Base-by-base conservation (phyloP, 2,113 vertebrate genomes). In the Arothron firmamentum region DNA sequence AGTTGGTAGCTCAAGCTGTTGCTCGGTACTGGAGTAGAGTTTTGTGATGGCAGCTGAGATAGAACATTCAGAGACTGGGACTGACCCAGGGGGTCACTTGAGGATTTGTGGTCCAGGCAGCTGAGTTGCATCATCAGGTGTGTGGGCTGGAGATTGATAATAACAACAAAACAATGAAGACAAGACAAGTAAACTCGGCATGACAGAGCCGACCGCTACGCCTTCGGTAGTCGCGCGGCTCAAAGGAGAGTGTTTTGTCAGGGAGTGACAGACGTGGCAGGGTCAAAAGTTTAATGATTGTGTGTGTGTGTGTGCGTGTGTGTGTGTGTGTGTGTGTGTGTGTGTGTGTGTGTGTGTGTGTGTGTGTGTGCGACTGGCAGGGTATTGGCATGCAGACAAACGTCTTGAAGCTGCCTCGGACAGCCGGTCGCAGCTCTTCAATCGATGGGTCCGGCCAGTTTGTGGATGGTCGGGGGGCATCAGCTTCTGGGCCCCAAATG, bases 241-340 rank as follows among this genome's bases (percentile, higher is more conserved):
- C 69, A 78, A 69, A 75, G 61, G 59, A 53, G 49, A 15, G 21
- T 19, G 59, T 70, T 79, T 70, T 52, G 69, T 81, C 63, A 84
- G 51, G 64, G 65, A 47, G 48, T 59, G 74, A 69, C 70, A 65
- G 78, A 77, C 62, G 5, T 19, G 23, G 59, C 42, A 19, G 74
- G 87, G 84, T 88, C 85, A 86, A 79, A 83, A 80, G 85, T 87
- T 85, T 76, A 83, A 82, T 77, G 77, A 65, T 19, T 20, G 55
- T 54, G 59, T 28, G 49, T 56, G 54, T 52, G 45, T 15, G 25
- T 45, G 61, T 47, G 60, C 62, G 43, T 45, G 43, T 45, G 43
- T 16, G 42, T 16, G 42, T 43, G 42, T 16, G 42, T 16, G 42
- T 16, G 16, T 25, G 25, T 25, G 31, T 34, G 77, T 66, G 60